Evolutionary conservation across 1,140 invertebrate genomes (phyloP).

Genomic region (Aricia agestis): DNA sequence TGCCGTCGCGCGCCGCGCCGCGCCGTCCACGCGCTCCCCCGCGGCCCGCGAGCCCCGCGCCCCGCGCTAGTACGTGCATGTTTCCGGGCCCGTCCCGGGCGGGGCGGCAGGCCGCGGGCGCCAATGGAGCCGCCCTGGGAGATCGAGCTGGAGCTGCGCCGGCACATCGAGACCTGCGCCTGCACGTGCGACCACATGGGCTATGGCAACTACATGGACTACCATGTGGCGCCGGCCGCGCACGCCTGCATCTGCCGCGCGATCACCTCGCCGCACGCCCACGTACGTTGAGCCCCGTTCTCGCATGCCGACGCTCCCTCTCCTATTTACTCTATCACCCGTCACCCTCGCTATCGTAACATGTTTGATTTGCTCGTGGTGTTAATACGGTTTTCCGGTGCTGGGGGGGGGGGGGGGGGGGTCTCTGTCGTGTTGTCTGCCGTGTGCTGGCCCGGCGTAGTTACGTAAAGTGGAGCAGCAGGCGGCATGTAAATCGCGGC

Average conservation of each 20-base stretch:
- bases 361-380: neutral
- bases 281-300: slow-evolving; percentile 54
- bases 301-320: slow-evolving; percentile 41
- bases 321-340: neutral
- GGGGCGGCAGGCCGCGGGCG: slow-evolving; percentile 44
- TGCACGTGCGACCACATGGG: slow-evolving; percentile 95
- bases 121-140: slow-evolving; percentile 75
- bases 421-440: neutral
- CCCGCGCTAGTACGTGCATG: slow-evolving; percentile 47
- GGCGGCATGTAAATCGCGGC: slow-evolving; percentile 10
- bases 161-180: slow-evolving; percentile 90
- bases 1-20: slow-evolving; percentile 45
- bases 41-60: slow-evolving; percentile 37
- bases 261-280: slow-evolving; percentile 71
- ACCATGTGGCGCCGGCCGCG: slow-evolving; percentile 81
- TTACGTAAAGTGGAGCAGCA: slow-evolving; percentile 11
- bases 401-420: neutral
- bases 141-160: slow-evolving; percentile 82
- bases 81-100: slow-evolving; percentile 42
- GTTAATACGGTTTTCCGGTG: neutral
- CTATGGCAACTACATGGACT: slow-evolving; percentile 93
- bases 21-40: slow-evolving; percentile 39
- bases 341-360: neutral
- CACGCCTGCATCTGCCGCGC: slow-evolving; percentile 70
- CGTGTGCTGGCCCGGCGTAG: neutral